Evolutionary conservation across 35 echinoderm and acorn worm species (phyloP).

Genomic region (Strongylocentrotus purpuratus): DNA sequence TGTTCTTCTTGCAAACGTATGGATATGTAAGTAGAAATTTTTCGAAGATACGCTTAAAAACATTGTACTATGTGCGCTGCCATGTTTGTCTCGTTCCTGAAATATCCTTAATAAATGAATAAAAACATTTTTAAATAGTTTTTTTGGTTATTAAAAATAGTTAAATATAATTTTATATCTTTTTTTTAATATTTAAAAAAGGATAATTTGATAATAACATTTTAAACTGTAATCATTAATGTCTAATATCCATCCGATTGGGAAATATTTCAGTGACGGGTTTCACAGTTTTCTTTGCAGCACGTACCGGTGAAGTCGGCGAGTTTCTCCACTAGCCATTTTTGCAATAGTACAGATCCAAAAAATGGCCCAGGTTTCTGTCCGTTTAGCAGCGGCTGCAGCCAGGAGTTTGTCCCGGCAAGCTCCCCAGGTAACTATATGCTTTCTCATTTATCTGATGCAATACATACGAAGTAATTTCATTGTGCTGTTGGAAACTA

Average conservation of each 20-base stretch:
- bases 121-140: no score
- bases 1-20: no score
- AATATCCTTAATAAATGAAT: background rate
- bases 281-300: background rate
- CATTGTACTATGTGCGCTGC: background rate
- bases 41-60: background rate
- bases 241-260: background rate
- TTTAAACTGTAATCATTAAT: no score
- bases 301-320: background rate
- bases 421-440: constrained; percentile 75
- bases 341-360: constrained; percentile 35
- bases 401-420: constrained; percentile 84
- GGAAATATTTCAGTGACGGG: constrained; percentile 20
- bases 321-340: constrained; percentile 59
- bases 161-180: no score
- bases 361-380: constrained; percentile 84
- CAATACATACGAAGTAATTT: background rate
- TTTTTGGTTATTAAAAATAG: no score
- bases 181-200: no score
- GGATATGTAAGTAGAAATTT: no score
- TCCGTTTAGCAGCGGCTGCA: constrained; percentile 76
- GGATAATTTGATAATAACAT: no score
- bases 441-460: background rate
- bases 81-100: constrained; percentile 7
- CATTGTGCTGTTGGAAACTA: background rate